phyloP scores from a whole-genome alignment of 2,888 invertebrate genomes.

The Anarsia innoxiella region DNA sequence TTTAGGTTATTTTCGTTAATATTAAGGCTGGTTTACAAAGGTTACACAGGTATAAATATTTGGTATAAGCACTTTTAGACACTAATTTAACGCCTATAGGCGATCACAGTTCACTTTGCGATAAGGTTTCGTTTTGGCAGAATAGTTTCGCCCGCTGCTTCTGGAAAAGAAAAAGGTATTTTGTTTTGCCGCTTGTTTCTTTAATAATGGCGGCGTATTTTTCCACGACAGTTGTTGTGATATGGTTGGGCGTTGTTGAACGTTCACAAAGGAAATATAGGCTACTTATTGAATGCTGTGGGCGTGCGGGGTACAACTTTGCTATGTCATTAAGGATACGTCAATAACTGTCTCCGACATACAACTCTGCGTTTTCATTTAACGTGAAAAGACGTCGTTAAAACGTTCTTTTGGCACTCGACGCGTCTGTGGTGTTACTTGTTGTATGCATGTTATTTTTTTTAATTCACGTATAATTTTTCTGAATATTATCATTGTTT shows the following conservation, averaged over 20 bases:
- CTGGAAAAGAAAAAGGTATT: constrained; percentile 24
- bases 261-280: too few species aligned
- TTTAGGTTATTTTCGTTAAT: constrained; percentile 49
- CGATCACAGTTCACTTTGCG: constrained; percentile 55
- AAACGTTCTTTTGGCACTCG: too few species aligned
- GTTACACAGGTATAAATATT: constrained; percentile 47
- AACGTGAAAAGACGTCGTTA: too few species aligned
- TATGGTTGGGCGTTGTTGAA: too few species aligned
- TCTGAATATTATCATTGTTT: too few species aligned
- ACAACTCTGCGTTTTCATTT: too few species aligned
- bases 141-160: constrained; percentile 22
- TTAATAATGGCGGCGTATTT: constrained; percentile 24
- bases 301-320: background rate
- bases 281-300: background rate
- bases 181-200: constrained; percentile 12
- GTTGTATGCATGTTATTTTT: too few species aligned
- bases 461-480: too few species aligned
- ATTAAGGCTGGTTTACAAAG: constrained; percentile 50
- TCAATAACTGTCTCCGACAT: background rate
- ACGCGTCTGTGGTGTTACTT: too few species aligned
- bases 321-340: background rate
- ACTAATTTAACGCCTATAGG: constrained; percentile 55
- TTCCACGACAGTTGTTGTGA: constrained; percentile 12
- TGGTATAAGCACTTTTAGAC: constrained; percentile 53
- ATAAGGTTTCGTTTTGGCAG: constrained; percentile 26